Conservation (phyloP, 2,797 vertebrate species). For the Stomatorhinus walkeri region DNA sequence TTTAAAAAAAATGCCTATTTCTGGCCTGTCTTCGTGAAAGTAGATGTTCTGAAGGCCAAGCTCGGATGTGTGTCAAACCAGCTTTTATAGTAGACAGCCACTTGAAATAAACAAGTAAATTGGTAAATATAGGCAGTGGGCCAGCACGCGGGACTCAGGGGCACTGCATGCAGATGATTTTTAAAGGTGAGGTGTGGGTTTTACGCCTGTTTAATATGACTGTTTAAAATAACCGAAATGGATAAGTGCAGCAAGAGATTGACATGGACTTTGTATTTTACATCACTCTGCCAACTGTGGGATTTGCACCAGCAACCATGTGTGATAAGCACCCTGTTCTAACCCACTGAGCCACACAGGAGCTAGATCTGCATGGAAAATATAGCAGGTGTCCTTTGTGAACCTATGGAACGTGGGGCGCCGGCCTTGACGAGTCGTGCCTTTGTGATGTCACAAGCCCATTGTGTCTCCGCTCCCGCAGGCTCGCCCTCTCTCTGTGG, state of each 20-base stretch:
- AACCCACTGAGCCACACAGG: neutral
- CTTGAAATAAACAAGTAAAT: slow-evolving; percentile 1
- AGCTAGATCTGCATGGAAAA: neutral
- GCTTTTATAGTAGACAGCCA: neutral
- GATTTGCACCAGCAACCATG: neutral
- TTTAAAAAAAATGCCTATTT: neutral
- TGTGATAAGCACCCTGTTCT: neutral
- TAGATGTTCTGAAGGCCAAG: neutral
- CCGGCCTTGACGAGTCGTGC: neutral
- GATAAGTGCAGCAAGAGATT: neutral
- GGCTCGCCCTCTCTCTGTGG: slow-evolving; percentile 81
- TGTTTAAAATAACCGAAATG: neutral
- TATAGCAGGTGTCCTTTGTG: neutral
- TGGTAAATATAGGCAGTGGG: neutral
- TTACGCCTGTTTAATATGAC: neutral
- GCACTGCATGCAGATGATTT: neutral
- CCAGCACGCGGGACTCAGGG: neutral
- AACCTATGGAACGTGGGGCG: neutral
- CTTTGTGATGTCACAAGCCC: neutral
- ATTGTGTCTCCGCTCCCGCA: slow-evolving; percentile 35
- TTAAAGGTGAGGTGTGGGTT: neutral
- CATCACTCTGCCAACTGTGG: neutral
- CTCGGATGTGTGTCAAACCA: neutral
- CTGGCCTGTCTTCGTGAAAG: neutral
- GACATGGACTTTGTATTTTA: neutral